phyloP scores from a whole-genome alignment of 2,888 invertebrate species.

The Nyleta sp. region DNA sequence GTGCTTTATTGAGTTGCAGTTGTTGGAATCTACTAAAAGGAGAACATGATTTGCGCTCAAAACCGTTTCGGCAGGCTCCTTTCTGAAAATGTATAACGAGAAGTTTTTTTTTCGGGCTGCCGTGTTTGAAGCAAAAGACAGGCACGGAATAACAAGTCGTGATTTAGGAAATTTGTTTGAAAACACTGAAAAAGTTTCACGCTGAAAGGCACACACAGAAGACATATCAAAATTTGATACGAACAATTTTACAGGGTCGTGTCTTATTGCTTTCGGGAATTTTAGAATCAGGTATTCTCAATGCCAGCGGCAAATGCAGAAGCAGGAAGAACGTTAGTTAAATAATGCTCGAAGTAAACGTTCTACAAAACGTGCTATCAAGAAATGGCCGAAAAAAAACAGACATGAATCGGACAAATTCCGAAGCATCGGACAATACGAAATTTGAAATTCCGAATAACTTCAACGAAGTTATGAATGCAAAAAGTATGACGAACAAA shows the following conservation, averaged over 20 bases:
- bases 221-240: conserved; percentile 51
- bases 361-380: conserved; percentile 1
- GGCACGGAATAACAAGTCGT: conserved; percentile 46
- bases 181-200: conserved; percentile 44
- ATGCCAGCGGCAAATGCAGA: conserved; percentile 50
- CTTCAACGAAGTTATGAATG: no score
- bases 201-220: conserved; percentile 3
- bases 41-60: conserved; percentile 54
- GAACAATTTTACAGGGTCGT: conserved; percentile 49
- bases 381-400: conserved; percentile 11
- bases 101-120: conserved; percentile 19
- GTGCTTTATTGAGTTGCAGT: conserved; percentile 52
- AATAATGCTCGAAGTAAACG: conserved; percentile 16
- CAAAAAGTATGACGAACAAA: conserved; percentile 9
- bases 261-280: conserved; percentile 32
- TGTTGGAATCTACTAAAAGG: conserved; percentile 43
- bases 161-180: conserved; percentile 46
- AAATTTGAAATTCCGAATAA: conserved; percentile 26
- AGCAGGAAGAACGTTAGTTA: conserved; percentile 43
- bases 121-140: conserved; percentile 27
- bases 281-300: conserved; percentile 24
- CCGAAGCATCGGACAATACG: not conserved
- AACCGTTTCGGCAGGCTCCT: conserved; percentile 46
- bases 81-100: conserved; percentile 45
- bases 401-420: conserved; percentile 5